Evolutionary conservation across 2,888 invertebrate species (phyloP), one percentile per base, ranked within the genome.

Genomic region (Eupithecia abbreviata): DNA sequence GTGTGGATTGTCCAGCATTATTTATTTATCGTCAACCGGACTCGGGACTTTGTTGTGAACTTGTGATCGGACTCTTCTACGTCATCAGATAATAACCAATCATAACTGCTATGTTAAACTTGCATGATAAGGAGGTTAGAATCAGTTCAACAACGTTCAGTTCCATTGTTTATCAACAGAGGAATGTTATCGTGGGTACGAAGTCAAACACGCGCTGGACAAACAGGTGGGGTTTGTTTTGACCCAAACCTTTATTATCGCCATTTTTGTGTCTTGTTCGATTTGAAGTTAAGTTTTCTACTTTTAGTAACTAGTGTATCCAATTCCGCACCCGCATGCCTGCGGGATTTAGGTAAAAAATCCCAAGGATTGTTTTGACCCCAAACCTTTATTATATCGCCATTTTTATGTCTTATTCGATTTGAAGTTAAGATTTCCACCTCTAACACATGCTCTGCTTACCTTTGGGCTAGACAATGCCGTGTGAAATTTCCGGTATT

Each of bases 191-290:
- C 47, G 18, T 41, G 69, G 51, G 51, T 51, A 30, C 70, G 13
- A 70, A 51, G 62, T 51, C 18, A 30, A 30, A 49, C 41, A 70
- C 70, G 47, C 18, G 30, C 41, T 30, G 15, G 13, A 9, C 41
- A 62, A 62, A 62, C 62, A 62, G 62, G 62, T 30, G 62, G 62
- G 62, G 30, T 12, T 62, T 62, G 62, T 62, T 62, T 62, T 62
- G 58, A 62, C 62, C 62, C 62, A 30, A 62, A 62, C 10, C 9
- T 18, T 51, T 51, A 4, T 51, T 15, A 15, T 51, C 15, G 51
- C 2, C 5, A n/a, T 51, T 51, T 51, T 15, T 49, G 13, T 13
- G 49, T 49, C 13, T 12, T 51, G 51, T 51, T 51, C 5, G 13
- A 12, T 49, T 49, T 30, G 30, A 30, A 30, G 30, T 30, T 30